Evolutionary conservation across 2,113 vertebrate genomes (phyloP), one percentile per base, ranked within the genome.

Genomic region (Eudorcas thomsonii): DNA sequence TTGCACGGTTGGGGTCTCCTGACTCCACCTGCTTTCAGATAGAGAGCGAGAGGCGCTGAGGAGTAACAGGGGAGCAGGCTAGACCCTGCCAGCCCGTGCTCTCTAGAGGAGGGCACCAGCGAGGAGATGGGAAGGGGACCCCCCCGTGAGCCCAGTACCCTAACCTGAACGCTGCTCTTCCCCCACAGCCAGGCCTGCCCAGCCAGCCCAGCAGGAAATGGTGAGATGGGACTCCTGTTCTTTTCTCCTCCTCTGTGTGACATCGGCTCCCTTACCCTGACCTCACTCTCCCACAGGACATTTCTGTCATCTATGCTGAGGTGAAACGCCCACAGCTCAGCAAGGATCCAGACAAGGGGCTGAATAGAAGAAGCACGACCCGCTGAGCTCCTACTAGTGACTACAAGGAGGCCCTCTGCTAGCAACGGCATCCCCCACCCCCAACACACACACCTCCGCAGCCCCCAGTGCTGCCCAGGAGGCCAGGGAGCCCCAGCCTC

Each of bases 71-170:
- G 19, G 10, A 45, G 12, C 60, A 21, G 52, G 3, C 1, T 5
- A 6, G 67, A 64, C 21, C 28, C 64, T 26, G 12, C 8, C 50
- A 77, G 10, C 21, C 48, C 0, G 0, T 10, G 71, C 33, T 91
- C 26, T 78, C 67, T 25, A 36, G 6, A 19, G 48, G 5, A 43
- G 87, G 54, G 39, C 1, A 25, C 33, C 1, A 5, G 23, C 16
- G 2, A 87, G 50, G 30, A 80, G 13, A 7, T 6, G 12, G 59
- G 7, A 19, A 57, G 45, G 52, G 43, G 50, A 62, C 19, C 30
- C 12, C 12, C 11, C 5, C 2, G 3, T 7, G 8, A 74, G 11
- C 57, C 17, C 55, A 62, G n/a, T 0, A 0, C 16, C 48, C 86
- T 64, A 55, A 85, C 30, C 64, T n/a, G 19, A 36, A 7, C 6